Evolutionary conservation across 2,113 vertebrate species (phyloP).

Genomic region (Actenoides lindsayi): DNA sequence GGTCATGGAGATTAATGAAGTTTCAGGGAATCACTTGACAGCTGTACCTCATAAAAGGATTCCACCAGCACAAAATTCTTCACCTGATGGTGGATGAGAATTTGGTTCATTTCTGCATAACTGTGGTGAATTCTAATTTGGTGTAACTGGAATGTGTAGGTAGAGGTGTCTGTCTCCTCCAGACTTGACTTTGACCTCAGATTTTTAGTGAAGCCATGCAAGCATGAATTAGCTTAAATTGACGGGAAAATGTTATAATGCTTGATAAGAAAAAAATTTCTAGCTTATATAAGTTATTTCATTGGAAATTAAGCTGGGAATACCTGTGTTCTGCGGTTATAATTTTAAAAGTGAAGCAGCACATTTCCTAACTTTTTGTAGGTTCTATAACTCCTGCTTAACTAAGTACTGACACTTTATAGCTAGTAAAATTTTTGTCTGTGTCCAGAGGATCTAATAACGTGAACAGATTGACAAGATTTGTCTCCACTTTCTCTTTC

Average conservation of each 20-base stretch:
- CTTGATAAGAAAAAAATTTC: not conserved
- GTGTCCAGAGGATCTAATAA: not conserved
- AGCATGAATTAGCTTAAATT: conserved; percentile 4
- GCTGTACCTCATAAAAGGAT: not conserved
- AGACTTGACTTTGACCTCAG: not conserved
- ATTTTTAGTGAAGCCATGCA: not conserved
- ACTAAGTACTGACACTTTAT: not conserved
- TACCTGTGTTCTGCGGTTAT: not conserved
- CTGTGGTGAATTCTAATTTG: not conserved
- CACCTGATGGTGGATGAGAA: not conserved
- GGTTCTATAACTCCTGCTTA: accelerated
- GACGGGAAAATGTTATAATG: conserved; percentile 2
- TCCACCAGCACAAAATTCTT: not conserved
- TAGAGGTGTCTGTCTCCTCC: not conserved
- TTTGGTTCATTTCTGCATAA: not conserved
- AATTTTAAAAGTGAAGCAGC: not conserved
- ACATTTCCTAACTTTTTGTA: not conserved
- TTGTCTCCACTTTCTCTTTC: not conserved
- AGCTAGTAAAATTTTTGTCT: not conserved
- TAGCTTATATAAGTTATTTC: not conserved
- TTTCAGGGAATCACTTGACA: conserved; percentile 13
- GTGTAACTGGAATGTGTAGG: not conserved
- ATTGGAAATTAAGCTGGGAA: not conserved
- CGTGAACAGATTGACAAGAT: not conserved
- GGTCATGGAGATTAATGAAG: conserved; percentile 59